A percentile compares a stretch with the other conserved stretches of the same genome.
phyloP scores from a whole-genome alignment of 2,113 vertebrate species.

The Phylloscopus trochilus region DNA sequence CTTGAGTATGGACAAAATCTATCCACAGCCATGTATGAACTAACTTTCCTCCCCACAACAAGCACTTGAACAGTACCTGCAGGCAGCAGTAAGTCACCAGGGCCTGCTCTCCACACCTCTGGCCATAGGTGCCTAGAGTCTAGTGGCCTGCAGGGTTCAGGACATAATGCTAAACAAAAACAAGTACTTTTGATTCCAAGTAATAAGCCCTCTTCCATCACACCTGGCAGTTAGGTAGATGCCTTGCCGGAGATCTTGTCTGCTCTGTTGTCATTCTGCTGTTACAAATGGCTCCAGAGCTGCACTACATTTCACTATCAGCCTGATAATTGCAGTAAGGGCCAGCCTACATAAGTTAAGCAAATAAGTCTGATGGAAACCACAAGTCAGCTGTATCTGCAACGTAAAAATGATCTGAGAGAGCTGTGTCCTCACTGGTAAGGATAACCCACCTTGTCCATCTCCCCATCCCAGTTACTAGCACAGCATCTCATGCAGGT shows the following conservation, averaged over 20 bases:
- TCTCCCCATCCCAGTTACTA: neutral
- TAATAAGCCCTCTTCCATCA: neutral
- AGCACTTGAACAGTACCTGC: neutral
- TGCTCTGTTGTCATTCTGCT: neutral
- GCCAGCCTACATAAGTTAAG: neutral
- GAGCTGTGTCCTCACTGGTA: neutral
- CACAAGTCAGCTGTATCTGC: neutral
- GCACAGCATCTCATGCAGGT: neutral
- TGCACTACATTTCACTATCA: neutral
- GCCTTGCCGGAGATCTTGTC: neutral
- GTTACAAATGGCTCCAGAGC: neutral
- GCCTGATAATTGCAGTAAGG: neutral
- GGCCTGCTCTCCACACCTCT: neutral
- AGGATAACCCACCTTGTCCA: fast-evolving
- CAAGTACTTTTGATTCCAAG: neutral
- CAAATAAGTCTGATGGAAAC: neutral
- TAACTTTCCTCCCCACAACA: neutral
- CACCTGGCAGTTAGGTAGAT: neutral
- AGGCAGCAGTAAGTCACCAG: neutral
- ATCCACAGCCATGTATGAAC: neutral
- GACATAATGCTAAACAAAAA: neutral
- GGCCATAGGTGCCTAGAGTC: neutral
- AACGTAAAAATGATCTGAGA: neutral
- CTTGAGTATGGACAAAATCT: neutral
- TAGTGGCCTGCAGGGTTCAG: neutral